Evolutionary conservation across 2,888 invertebrate species (phyloP).

Genomic region (Smittia sp.): DNA sequence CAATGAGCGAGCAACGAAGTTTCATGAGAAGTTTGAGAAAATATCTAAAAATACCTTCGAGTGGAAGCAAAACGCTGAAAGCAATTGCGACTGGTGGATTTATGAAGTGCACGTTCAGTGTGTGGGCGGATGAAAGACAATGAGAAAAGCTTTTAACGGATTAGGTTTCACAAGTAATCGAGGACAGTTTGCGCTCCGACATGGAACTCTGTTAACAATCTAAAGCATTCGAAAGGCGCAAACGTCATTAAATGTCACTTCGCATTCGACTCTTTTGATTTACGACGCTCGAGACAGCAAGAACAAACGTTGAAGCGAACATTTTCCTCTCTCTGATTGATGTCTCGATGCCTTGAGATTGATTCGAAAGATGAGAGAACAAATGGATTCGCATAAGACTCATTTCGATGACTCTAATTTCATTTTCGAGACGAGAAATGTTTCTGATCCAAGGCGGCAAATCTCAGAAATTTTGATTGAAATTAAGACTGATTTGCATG

Average conservation of each 20-base stretch:
- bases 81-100: background rate
- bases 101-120: conserved; percentile 19
- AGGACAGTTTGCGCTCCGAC: background rate
- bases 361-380: background rate
- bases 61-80: background rate
- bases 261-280: conserved; percentile 11
- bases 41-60: conserved; percentile 1
- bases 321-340: conserved; percentile 2
- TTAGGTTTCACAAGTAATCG: background rate
- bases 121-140: conserved; percentile 12
- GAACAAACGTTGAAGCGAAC: background rate
- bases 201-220: conserved; percentile 7
- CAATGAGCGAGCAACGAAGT: background rate
- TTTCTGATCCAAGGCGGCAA: background rate
- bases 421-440: background rate
- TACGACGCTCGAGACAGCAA: background rate
- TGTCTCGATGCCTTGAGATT: background rate
- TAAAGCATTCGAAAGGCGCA: background rate
- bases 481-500: conserved; percentile 13
- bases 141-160: conserved; percentile 25
- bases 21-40: background rate
- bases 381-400: background rate
- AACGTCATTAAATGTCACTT: conserved; percentile 29
- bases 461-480: background rate
- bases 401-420: conserved; percentile 10